Evolutionary conservation across 2,797 vertebrate genomes (phyloP).

Genomic region (Gymnopithys bicolor): DNA sequence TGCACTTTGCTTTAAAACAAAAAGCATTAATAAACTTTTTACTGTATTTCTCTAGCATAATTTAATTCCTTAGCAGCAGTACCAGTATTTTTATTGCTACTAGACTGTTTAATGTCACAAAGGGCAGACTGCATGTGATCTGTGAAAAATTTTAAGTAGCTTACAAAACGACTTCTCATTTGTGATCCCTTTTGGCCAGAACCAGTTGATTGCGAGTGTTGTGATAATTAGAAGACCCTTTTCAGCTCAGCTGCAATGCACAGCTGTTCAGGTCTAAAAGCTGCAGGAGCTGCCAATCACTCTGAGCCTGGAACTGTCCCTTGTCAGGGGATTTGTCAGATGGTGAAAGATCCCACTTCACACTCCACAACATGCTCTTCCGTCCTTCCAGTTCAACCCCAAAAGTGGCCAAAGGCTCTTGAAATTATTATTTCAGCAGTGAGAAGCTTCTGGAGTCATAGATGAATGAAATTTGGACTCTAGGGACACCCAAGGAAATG

Average conservation of each 20-base stretch:
- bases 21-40: neutral
- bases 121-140: neutral
- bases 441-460: neutral
- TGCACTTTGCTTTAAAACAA: neutral
- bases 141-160: slow-evolving; percentile 34
- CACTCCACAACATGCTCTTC: neutral
- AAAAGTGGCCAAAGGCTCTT: neutral
- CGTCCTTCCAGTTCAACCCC: neutral
- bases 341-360: neutral
- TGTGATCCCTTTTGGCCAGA: slow-evolving; percentile 34
- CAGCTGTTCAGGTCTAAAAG: slow-evolving; percentile 45
- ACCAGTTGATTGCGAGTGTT: slow-evolving; percentile 11
- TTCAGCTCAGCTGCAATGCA: slow-evolving; percentile 19
- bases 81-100: neutral
- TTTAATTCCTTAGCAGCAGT: neutral
- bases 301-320: neutral
- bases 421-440: neutral
- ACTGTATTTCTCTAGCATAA: neutral
- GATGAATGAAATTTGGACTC: neutral
- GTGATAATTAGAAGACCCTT: slow-evolving; percentile 42
- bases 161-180: neutral
- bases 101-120: neutral
- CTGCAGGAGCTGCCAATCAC: slow-evolving; percentile 41
- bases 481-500: neutral
- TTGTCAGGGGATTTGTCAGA: slow-evolving; percentile 27